A percentile compares a stretch with the other conserved stretches of the same genome.
Evolutionary conservation across 2,113 vertebrate species (phyloP).

Genomic region (Cyprinodon variegatus): DNA sequence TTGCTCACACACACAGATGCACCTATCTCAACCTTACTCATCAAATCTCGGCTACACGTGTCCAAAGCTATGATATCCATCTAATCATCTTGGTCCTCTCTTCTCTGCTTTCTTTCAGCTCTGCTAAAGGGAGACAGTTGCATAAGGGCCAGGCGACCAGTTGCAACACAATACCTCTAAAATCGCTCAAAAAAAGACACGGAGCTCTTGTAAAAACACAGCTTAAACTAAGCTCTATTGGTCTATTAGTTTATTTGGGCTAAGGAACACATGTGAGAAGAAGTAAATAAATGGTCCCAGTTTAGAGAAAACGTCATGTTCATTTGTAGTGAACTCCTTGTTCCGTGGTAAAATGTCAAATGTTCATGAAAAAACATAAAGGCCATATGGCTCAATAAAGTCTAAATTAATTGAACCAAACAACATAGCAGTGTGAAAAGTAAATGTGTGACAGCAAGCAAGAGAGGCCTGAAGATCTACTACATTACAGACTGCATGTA

Average conservation of each 20-base stretch:
- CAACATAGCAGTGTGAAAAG: slow-evolving; percentile 23
- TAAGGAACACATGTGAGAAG: background rate
- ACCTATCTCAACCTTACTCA: slow-evolving; percentile 50
- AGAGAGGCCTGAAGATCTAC: background rate
- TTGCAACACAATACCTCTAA: slow-evolving; percentile 61
- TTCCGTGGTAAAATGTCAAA: background rate
- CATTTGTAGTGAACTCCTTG: background rate
- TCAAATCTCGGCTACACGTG: slow-evolving; percentile 69
- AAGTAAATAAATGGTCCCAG: background rate
- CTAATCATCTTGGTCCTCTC: slow-evolving; percentile 60
- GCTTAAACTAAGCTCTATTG: background rate
- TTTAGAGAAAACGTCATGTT: background rate
- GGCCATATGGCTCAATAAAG: slow-evolving; percentile 1
- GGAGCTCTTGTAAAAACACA: background rate
- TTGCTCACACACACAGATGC: slow-evolving; percentile 25
- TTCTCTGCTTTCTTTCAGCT: slow-evolving; percentile 37
- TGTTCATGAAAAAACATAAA: background rate
- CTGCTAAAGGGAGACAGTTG: slow-evolving; percentile 20
- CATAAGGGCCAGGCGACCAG: slow-evolving; percentile 41
- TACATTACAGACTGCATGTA: slow-evolving; percentile 3
- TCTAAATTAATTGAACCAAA: slow-evolving; percentile 5
- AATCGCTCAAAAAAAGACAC: slow-evolving; percentile 16
- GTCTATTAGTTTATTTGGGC: slow-evolving; percentile 8
- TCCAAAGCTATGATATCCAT: slow-evolving; percentile 60
- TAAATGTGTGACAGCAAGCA: slow-evolving; percentile 23